Base-by-base conservation (phyloP, 2,888 invertebrate species). In the Chaetoderma sp. region DNA sequence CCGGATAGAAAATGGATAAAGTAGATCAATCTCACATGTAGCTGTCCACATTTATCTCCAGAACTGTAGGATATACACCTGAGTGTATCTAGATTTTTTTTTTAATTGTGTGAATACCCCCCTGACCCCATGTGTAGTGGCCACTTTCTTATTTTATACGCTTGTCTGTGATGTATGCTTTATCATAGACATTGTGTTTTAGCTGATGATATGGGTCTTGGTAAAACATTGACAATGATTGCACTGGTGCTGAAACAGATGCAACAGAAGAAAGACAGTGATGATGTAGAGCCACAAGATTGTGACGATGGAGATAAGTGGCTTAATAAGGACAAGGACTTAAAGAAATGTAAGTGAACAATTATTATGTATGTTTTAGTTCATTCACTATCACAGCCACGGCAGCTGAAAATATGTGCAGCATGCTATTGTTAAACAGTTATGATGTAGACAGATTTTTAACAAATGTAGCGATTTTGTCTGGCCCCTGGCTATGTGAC, bases 121-220 rank as follows among this genome's bases (percentile, higher is more conserved):
- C 4, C 5, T 49, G 6, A n/a, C 18, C 18, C 23, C n/a, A 4
- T 54, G 8, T 16, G 27, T 16, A 54, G 13, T n/a, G 4, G 16
- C 13, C n/a, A 30, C 58, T 61, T 39, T 59, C 42, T 64, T 55
- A n/a, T n/a, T n/a, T n/a, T n/a, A n/a, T n/a, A n/a, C n/a, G n/a
- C n/a, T n/a, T n/a, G n/a, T n/a, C n/a, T n/a, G n/a, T n/a, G n/a
- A n/a, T n/a, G n/a, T n/a, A n/a, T n/a, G n/a, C n/a, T n/a, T n/a
- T n/a, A n/a, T n/a, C n/a, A n/a, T n/a, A n/a, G n/a, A n/a, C n/a
- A n/a, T n/a, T n/a, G n/a, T 25, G 36, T 69, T 72, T 25, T 73
- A 86, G 88, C 88, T 64, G 88, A 88, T 77, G 88, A 88, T 69
- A 88, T 88, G 88, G 88, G 88, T 36, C 80, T 88, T n/a, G 88